Evolutionary conservation across 2,888 invertebrate species (phyloP), one percentile per base, ranked within the genome.

Genomic region (Morpho deidamia): DNA sequence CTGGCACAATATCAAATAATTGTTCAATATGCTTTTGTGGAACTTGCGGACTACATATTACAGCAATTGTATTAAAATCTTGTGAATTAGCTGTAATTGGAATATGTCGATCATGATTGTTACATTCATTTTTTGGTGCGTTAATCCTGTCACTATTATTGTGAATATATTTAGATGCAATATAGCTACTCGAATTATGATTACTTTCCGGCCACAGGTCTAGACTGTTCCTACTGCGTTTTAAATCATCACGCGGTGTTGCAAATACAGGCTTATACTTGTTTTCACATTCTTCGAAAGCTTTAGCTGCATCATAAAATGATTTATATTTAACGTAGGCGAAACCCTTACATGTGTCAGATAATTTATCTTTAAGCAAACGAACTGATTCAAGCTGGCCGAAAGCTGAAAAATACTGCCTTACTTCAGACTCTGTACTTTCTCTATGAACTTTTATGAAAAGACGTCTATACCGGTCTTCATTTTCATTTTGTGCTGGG

Each of bases 191-290:
- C 11, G 60, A 56, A 42, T 56, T 55, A 42, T 12, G 42, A 51
- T 45, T 50, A 9, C 7, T 11, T 11, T 50, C 50, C 9, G 37
- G 11, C 50, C 50, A 50, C 11, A 32, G 9, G 23, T 83, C 84
- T 51, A 76, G 62, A 59, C 68, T 76, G 53, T 74, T 79, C 61
- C 83, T 75, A 63, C 69, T 70, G 60, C 86, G 73, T 66, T 87
- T 87, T 35, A 86, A 65, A 53, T 80, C 81, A 42, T 88, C 93
- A 82, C 94, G 94, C 11, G 97, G 97, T 69, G 95, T 95, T 1
- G 98, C 97, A 90, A 98, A 98, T 44, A 97, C 95, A 14, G 97
- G 95, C 80, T 94, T 96, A 77, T 94, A 97, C 69, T 93, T 94
- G 55, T 91, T 91, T 67, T 97, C 96, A 81, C 97, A 97, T 61